A percentile compares a stretch with the other conserved stretches of the same genome.
These are phyloP conservation scores for Tolypeutes matacus DNA, from an alignment of 2,797 vertebrate genomes.

Conservation along the genomic window DNA sequence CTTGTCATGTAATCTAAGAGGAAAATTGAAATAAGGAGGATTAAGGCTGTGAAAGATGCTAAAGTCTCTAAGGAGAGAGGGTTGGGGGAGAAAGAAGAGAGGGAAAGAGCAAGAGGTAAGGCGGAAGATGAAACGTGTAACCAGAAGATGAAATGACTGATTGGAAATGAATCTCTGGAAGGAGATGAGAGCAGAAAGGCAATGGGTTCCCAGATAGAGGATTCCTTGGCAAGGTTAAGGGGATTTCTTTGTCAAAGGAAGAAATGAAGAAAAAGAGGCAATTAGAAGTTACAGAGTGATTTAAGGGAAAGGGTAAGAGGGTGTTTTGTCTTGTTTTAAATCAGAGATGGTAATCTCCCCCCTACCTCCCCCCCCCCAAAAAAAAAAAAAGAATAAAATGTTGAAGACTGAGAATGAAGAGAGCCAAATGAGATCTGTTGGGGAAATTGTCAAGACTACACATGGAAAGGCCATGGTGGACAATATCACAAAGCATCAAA, in stretches of 20 bases:
- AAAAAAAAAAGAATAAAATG: background rate
- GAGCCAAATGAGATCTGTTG: background rate
- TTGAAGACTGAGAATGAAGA: background rate
- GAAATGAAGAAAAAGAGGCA: background rate
- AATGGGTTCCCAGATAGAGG: background rate
- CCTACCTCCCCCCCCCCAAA: too few relatives aligned
- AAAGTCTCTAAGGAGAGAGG: background rate
- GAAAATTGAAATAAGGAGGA: background rate
- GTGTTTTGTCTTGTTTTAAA: background rate
- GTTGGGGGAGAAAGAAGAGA: background rate
- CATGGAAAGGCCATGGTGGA: background rate
- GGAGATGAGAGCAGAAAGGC: background rate
- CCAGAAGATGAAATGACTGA: background rate
- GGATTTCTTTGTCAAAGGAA: background rate
- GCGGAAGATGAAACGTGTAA: background rate
- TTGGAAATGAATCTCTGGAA: background rate
- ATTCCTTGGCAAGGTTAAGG: background rate
- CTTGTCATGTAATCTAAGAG: background rate
- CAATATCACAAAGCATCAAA: background rate
- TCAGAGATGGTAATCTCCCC: background rate
- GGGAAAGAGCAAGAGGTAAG: background rate
- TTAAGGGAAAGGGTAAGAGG: background rate
- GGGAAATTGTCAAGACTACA: accelerated
- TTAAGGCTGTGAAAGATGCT: background rate
- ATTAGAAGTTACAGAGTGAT: background rate